Percentiles rank a stretch among this genome's conserved stretches.
Conservation (phyloP, 2,113 vertebrate species). For the Cygnus buccinator region DNA sequence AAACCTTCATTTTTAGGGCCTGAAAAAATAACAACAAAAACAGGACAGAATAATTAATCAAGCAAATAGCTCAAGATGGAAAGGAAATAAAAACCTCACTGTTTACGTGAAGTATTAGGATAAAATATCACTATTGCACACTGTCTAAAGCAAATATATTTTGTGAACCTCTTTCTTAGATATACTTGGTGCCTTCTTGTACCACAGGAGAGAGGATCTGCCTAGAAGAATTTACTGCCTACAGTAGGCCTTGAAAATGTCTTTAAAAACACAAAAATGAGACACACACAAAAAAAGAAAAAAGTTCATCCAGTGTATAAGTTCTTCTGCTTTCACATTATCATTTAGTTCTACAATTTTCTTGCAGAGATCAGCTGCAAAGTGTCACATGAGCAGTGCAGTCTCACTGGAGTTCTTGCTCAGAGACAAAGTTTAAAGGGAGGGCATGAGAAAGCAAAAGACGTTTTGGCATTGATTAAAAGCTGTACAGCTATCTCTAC, state of each 20-base stretch:
- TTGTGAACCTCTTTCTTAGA: not conserved
- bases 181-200: not conserved
- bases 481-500: not conserved
- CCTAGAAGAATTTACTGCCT: not conserved
- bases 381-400: not conserved
- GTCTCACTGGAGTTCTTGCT: not conserved
- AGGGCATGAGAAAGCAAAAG: accelerated
- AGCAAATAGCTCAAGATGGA: not conserved
- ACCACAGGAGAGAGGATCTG: not conserved
- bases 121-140: not conserved
- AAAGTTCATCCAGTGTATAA: not conserved
- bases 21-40: conserved; percentile 15
- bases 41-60: not conserved
- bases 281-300: not conserved
- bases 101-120: not conserved
- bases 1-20: not conserved
- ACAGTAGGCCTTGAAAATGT: not conserved
- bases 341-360: not conserved
- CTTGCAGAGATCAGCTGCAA: not conserved
- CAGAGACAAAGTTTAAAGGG: not conserved
- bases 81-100: not conserved
- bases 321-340: not conserved
- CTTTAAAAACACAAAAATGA: not conserved
- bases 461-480: not conserved
- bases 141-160: not conserved